A percentile compares a stretch with the other conserved stretches of the same genome.
Conservation (phyloP, 1,140 invertebrate species). For the Pomacea maculata region DNA sequence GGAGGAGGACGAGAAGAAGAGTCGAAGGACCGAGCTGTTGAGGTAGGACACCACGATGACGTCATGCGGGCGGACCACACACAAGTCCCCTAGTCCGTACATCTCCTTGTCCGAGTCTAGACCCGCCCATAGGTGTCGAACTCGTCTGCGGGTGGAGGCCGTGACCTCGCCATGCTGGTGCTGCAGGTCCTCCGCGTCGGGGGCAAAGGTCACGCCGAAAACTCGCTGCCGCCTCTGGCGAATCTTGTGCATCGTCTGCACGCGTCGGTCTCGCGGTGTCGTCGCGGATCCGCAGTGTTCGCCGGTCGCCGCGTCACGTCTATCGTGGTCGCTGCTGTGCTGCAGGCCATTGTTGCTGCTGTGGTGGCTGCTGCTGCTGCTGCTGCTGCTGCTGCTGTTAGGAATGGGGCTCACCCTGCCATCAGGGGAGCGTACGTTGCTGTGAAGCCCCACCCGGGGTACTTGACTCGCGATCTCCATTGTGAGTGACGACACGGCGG, state of each 20-base stretch:
- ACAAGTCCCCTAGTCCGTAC: conserved; percentile 6
- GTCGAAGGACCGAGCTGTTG: neutral
- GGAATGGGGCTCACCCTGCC: too few relatives aligned
- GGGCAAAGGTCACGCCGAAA: neutral
- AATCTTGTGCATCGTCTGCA: conserved; percentile 9
- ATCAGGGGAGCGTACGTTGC: too few relatives aligned
- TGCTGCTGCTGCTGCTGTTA: too few relatives aligned
- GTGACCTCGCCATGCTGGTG: neutral
- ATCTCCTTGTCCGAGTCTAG: conserved; percentile 5
- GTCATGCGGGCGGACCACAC: conserved; percentile 1
- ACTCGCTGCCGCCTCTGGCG: neutral
- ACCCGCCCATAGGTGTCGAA: neutral
- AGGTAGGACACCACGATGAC: conserved; percentile 9
- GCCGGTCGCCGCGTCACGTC: too few relatives aligned
- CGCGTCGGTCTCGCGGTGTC: neutral
- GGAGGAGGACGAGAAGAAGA: neutral
- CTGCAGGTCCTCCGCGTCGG: neutral
- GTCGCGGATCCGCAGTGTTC: too few relatives aligned
- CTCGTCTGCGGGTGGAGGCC: neutral
- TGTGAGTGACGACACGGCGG: too few relatives aligned
- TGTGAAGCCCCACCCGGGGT: too few relatives aligned
- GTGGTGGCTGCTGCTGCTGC: too few relatives aligned
- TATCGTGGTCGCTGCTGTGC: too few relatives aligned
- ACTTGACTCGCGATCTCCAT: too few relatives aligned
- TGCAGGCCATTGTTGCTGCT: too few relatives aligned